phyloP scores from a whole-genome alignment of 2,113 vertebrate species.

The Nansenia antarctica region DNA sequence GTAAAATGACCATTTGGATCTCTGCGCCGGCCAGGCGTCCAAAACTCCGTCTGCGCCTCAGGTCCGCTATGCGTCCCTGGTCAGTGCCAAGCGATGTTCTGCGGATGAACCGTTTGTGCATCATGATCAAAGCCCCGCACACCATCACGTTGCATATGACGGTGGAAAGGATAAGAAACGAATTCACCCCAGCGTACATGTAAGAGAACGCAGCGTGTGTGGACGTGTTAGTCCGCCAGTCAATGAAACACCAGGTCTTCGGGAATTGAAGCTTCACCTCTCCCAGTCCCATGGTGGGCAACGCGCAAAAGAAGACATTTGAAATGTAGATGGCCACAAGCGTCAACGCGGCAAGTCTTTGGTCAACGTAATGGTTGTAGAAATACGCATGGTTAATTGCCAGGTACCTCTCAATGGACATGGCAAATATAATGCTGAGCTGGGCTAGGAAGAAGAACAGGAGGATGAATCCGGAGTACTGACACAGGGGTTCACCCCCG shows the following conservation, averaged over 20 bases:
- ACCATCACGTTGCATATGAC: conserved; percentile 93
- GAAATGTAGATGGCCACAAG: conserved; percentile 84
- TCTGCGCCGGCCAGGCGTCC: conserved; percentile 87
- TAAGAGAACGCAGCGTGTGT: conserved; percentile 83
- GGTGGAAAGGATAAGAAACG: conserved; percentile 87
- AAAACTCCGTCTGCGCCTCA: conserved; percentile 86
- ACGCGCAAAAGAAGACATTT: conserved; percentile 87
- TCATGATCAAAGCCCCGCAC: conserved; percentile 89
- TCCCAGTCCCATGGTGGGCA: conserved; percentile 87
- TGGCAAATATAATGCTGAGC: conserved; percentile 95
- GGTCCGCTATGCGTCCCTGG: conserved; percentile 77
- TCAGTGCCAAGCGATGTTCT: conserved; percentile 92
- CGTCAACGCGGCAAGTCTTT: conserved; percentile 83
- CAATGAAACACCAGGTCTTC: conserved; percentile 92
- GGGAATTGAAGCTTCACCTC: conserved; percentile 79
- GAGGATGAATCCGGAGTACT: conserved; percentile 95
- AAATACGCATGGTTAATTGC: conserved; percentile 98
- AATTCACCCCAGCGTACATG: conserved; percentile 92
- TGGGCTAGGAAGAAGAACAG: conserved; percentile 93
- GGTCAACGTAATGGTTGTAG: conserved; percentile 92
- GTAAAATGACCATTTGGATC: conserved; percentile 97
- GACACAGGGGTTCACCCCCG: conserved; percentile 81
- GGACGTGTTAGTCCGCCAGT: conserved; percentile 83
- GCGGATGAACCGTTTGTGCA: conserved; percentile 92
- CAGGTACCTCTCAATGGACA: conserved; percentile 95